A percentile compares a stretch with the other conserved stretches of the same genome.
These are phyloP conservation scores for Drosophila truncata DNA, from an alignment of 1,140 invertebrate species.

Conservation along the genomic window DNA sequence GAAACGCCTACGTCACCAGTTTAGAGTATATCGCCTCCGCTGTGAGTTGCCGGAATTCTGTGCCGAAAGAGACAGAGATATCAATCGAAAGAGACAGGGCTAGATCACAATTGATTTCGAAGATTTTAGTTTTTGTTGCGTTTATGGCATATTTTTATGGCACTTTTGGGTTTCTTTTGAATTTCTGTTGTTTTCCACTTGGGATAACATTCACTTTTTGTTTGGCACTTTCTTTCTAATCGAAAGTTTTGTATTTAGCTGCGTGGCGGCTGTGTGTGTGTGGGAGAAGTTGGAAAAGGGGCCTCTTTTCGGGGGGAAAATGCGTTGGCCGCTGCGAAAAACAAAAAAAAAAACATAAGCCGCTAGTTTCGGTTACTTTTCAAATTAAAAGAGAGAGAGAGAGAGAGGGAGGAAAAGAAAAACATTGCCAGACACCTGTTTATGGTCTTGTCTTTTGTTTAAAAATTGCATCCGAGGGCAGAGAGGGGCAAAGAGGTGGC, in stretches of 20 bases:
- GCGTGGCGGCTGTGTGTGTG: constrained; percentile 45
- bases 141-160: constrained; percentile 68
- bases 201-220: constrained; percentile 73
- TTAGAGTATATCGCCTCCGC: constrained; percentile 17
- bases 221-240: constrained; percentile 80
- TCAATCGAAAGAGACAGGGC: constrained; percentile 12
- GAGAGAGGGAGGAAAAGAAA: constrained; percentile 29
- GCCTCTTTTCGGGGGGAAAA: background rate
- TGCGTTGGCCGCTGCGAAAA: constrained; percentile 53
- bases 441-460: constrained; percentile 42
- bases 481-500: background rate
- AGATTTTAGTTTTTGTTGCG: constrained; percentile 28
- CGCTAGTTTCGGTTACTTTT: constrained; percentile 56
- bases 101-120: constrained; percentile 54
- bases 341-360: constrained; percentile 23
- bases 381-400: constrained; percentile 57
- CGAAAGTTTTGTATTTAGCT: constrained; percentile 63
- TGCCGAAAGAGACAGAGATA: constrained; percentile 5
- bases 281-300: constrained; percentile 18
- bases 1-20: constrained; percentile 41
- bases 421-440: constrained; percentile 48
- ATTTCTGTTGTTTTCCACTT: constrained; percentile 41
- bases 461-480: constrained; percentile 25
- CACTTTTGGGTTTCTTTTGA: constrained; percentile 48
- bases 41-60: constrained; percentile 38